Evolutionary conservation across 2,113 vertebrate genomes (phyloP).

Genomic region (Crotalus viridis): DNA sequence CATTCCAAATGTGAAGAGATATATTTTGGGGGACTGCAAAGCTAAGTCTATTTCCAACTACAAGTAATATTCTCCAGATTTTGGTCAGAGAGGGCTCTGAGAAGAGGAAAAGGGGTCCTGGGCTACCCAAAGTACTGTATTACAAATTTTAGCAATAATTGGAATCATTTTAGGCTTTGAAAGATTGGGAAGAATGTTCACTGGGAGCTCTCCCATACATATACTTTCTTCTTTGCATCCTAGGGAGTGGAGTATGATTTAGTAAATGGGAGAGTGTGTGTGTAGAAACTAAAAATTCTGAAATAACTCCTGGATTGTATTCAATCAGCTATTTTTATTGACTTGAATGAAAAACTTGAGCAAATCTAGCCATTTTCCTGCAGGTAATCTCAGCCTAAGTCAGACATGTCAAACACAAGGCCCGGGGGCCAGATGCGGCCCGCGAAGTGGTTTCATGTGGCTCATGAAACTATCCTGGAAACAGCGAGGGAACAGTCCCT

Average conservation of each 20-base stretch:
- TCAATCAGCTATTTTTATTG: background rate
- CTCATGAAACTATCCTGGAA: too few species aligned
- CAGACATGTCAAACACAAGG: too few species aligned
- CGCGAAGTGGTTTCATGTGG: too few species aligned
- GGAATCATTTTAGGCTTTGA: background rate
- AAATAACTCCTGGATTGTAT: background rate
- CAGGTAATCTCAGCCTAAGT: background rate
- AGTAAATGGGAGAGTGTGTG: background rate
- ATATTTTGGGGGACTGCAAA: background rate
- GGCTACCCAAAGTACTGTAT: background rate
- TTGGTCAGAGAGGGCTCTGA: background rate
- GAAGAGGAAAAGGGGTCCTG: background rate
- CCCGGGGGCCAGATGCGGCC: too few species aligned
- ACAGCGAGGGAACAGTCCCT: too few species aligned
- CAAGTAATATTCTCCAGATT: background rate
- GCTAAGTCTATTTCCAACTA: background rate
- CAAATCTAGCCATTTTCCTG: background rate
- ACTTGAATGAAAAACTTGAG: background rate
- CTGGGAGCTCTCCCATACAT: background rate
- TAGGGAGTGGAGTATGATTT: background rate
- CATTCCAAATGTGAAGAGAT: background rate
- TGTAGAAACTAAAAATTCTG: background rate
- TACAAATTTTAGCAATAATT: background rate
- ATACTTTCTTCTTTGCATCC: background rate
- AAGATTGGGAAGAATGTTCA: background rate